phyloP scores from a whole-genome alignment of 2,888 invertebrate species.

The Chrysotoxum bicinctum region DNA sequence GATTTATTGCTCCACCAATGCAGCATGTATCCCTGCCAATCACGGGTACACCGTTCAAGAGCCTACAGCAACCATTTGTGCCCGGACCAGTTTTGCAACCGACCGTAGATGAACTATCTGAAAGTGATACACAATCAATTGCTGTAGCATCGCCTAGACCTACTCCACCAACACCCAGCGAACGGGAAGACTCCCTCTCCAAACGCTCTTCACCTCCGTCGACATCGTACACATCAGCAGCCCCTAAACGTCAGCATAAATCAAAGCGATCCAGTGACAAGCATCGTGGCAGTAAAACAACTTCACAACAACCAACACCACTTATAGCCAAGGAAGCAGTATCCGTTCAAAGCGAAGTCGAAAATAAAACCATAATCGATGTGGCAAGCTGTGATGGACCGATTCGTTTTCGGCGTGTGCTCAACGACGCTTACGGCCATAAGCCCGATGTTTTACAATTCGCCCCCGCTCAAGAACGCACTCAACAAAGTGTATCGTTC shows the following conservation, averaged over 20 bases:
- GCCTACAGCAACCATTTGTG: slow-evolving; percentile 63
- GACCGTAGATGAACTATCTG: slow-evolving; percentile 33
- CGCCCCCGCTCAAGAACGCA: slow-evolving; percentile 77
- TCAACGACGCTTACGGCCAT: slow-evolving; percentile 89
- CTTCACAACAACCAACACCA: slow-evolving; percentile 42
- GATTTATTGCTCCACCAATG: slow-evolving; percentile 78
- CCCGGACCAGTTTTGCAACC: slow-evolving; percentile 33
- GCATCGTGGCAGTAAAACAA: slow-evolving; percentile 46
- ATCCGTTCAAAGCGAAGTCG: slow-evolving; percentile 56
- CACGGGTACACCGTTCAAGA: slow-evolving; percentile 75
- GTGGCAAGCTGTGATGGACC: slow-evolving; percentile 97
- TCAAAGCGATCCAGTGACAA: slow-evolving; percentile 53
- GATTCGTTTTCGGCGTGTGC: slow-evolving; percentile 91
- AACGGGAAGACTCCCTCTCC: background rate
- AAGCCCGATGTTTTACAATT: slow-evolving; percentile 79
- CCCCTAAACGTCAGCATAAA: slow-evolving; percentile 52
- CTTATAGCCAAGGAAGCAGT: slow-evolving; percentile 75
- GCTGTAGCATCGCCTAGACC: slow-evolving; percentile 52
- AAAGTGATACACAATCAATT: slow-evolving; percentile 65
- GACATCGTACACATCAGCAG: slow-evolving; percentile 19
- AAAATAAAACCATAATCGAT: slow-evolving; percentile 87
- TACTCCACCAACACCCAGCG: slow-evolving; percentile 4
- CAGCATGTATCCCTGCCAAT: slow-evolving; percentile 74
- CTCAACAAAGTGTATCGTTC: slow-evolving; percentile 80
- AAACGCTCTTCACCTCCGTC: slow-evolving; percentile 45